phyloP scores from a whole-genome alignment of 2,888 invertebrate genomes.

The Sinohyriopsis cumingii region DNA sequence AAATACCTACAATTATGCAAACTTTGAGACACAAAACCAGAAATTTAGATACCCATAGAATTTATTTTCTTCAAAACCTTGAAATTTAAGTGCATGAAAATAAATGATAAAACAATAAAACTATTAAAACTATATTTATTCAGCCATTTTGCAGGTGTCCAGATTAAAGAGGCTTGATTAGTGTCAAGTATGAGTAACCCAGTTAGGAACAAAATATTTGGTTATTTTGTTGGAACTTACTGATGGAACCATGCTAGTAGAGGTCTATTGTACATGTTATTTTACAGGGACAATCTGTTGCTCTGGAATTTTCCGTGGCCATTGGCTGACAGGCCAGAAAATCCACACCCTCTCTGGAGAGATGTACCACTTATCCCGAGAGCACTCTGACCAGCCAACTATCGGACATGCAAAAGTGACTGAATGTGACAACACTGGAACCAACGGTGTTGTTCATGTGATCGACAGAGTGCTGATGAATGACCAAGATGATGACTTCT shows the following conservation, averaged over 20 bases:
- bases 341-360: conserved; percentile 67
- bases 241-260: background rate
- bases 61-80: too few species aligned
- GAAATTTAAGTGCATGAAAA: too few species aligned
- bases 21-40: too few species aligned
- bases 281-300: conserved; percentile 70
- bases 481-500: background rate
- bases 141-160: background rate
- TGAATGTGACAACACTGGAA: conserved; percentile 78
- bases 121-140: background rate
- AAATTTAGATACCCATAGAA: too few species aligned
- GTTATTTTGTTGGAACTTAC: too few species aligned
- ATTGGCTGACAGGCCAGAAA: conserved; percentile 69
- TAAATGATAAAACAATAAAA: background rate
- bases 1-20: too few species aligned
- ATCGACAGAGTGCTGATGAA: conserved; percentile 77
- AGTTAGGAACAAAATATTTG: too few species aligned
- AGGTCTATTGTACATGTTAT: conserved; percentile 7
- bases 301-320: conserved; percentile 67
- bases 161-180: too few species aligned
- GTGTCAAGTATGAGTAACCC: too few species aligned
- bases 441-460: conserved; percentile 82
- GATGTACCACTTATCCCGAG: conserved; percentile 13
- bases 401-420: conserved; percentile 70
- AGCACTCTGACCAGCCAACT: conserved; percentile 35